Evolutionary conservation across 2,888 invertebrate genomes (phyloP).

Genomic region (Eugnorisma glareosa): DNA sequence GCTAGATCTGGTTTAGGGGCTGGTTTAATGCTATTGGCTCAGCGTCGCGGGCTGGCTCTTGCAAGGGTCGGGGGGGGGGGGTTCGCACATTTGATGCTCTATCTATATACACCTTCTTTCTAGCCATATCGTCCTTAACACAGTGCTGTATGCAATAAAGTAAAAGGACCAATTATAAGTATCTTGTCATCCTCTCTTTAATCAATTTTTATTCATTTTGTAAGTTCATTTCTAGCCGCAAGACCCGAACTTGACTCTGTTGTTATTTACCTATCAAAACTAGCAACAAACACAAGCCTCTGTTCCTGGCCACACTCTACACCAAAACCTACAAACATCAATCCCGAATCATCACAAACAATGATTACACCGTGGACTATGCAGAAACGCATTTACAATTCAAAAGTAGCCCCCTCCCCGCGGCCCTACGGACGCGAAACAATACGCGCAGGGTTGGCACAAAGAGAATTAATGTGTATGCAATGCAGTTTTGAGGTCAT

Average conservation of each 20-base stretch:
- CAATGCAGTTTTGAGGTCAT: constrained; percentile 38
- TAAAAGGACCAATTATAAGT: too few species aligned
- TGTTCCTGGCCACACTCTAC: background rate
- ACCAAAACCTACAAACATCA: constrained; percentile 45
- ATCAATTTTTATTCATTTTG: too few species aligned
- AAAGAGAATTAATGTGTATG: constrained; percentile 56
- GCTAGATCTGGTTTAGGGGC: too few species aligned
- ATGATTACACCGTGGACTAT: constrained; percentile 61
- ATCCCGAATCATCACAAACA: constrained; percentile 58
- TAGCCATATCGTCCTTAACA: too few species aligned
- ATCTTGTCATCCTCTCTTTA: too few species aligned
- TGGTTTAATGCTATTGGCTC: too few species aligned
- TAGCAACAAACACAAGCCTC: background rate
- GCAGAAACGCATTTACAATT: constrained; percentile 69
- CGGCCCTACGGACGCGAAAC: constrained; percentile 53
- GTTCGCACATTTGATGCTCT: too few species aligned
- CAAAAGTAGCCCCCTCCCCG: constrained; percentile 58
- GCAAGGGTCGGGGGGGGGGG: too few species aligned
- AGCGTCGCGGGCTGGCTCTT: too few species aligned
- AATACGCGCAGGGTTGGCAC: constrained; percentile 61
- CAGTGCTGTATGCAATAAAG: too few species aligned
- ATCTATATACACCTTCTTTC: too few species aligned
- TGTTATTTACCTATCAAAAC: background rate
- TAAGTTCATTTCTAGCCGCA: background rate
- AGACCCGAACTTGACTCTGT: background rate